These are phyloP conservation scores for Clepsis dumicolana DNA, from an alignment of 2,888 invertebrate genomes.

Conservation along the genomic window DNA sequence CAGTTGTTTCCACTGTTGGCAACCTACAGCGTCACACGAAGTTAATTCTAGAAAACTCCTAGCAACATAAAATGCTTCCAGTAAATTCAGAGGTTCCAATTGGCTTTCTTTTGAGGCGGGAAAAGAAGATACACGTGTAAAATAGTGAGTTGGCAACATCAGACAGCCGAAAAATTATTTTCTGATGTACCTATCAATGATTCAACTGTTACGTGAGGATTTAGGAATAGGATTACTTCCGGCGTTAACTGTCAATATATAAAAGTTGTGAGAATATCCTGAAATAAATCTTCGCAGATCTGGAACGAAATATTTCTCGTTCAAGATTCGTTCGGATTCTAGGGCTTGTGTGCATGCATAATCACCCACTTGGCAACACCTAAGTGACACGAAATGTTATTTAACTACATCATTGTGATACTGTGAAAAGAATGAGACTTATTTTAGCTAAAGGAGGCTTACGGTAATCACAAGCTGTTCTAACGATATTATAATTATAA, in stretches of 20 bases:
- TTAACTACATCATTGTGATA: too few relatives aligned
- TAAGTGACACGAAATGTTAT: too few relatives aligned
- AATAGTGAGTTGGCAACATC: conserved; percentile 5
- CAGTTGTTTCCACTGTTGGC: too few relatives aligned
- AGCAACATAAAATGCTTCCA: neutral
- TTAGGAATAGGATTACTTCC: conserved; percentile 22
- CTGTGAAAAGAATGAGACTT: too few relatives aligned
- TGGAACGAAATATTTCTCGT: neutral
- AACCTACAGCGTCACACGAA: too few relatives aligned
- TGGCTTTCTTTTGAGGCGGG: neutral
- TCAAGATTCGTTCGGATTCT: neutral
- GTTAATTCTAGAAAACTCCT: neutral
- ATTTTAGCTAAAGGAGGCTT: too few relatives aligned
- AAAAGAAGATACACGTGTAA: neutral
- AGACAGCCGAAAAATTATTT: conserved; percentile 17
- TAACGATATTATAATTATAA: too few relatives aligned
- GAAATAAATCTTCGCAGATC: neutral
- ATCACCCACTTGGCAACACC: too few relatives aligned
- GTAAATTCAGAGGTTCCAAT: conserved; percentile 3
- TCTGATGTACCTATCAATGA: conserved; percentile 17
- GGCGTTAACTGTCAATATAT: conserved; percentile 17
- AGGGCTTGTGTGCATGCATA: neutral
- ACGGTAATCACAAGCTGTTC: too few relatives aligned
- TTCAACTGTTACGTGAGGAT: conserved; percentile 10
- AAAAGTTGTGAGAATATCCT: neutral